Conservation (phyloP, 2,888 invertebrate species). For the Kryphioiulus occultus region DNA sequence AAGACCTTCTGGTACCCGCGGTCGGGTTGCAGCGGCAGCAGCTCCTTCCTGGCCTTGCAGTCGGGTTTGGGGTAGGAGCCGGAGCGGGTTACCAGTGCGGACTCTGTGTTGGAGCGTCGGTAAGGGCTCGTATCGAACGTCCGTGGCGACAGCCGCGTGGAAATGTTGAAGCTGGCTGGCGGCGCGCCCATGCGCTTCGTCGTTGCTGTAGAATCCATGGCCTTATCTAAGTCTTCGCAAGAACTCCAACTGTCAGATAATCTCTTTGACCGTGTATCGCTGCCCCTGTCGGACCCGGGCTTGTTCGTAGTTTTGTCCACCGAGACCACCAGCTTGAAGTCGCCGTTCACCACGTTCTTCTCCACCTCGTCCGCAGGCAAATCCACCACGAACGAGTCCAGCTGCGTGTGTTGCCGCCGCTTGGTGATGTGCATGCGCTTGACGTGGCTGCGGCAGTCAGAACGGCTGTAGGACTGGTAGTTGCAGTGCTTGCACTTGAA, state of each 20-base stretch:
- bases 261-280: background rate
- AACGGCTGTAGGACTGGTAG: constrained; percentile 59
- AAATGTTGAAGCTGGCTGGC: constrained; percentile 35
- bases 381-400: constrained; percentile 49
- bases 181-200: background rate
- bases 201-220: background rate
- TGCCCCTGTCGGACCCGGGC: background rate
- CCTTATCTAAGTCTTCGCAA: background rate
- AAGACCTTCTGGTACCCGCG: background rate
- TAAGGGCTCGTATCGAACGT: constrained; percentile 42
- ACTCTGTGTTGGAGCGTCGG: background rate
- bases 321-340: background rate
- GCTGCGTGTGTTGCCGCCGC: background rate
- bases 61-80: constrained; percentile 42
- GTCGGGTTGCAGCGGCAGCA: background rate
- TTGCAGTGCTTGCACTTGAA: constrained; percentile 79
- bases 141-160: background rate
- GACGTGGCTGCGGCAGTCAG: constrained; percentile 51
- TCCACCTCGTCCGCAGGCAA: constrained; percentile 28
- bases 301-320: background rate
- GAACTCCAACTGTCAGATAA: background rate
- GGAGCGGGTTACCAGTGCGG: constrained; percentile 44
- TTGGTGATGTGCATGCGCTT: constrained; percentile 48
- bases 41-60: background rate
- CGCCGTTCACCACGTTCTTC: background rate